Conservation (phyloP, 2,113 vertebrate genomes). For the Cynocephalus volans region DNA sequence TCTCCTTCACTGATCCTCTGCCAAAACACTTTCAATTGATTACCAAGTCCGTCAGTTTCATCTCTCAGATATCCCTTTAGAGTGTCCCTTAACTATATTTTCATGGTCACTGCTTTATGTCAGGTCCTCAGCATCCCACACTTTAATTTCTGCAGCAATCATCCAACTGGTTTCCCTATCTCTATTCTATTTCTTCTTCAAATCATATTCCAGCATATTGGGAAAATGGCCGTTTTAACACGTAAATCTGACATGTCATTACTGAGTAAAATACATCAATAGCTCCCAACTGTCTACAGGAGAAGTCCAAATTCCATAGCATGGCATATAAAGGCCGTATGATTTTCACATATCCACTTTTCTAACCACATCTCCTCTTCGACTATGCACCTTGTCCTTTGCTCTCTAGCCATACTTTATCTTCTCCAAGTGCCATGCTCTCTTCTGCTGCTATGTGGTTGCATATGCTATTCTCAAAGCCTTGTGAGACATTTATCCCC, state of each 20-base stretch:
- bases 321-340: not conserved
- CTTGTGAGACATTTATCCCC: not conserved
- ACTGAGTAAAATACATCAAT: not conserved
- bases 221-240: constrained; percentile 33
- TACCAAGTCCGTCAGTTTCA: not conserved
- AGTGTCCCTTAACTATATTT: not conserved
- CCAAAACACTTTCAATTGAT: not conserved
- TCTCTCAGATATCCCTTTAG: not conserved
- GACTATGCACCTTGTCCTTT: not conserved
- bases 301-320: not conserved
- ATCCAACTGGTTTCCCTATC: not conserved
- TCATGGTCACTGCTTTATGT: not conserved
- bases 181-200: constrained; percentile 37
- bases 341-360: not conserved
- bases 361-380: not conserved
- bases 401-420: not conserved
- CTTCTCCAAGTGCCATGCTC: not conserved
- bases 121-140: not conserved
- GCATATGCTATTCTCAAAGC: not conserved
- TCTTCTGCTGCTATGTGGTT: not conserved
- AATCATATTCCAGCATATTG: not conserved
- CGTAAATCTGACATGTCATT: not conserved
- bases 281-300: not conserved
- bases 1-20: not conserved
- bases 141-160: not conserved